Percentiles rank a stretch among this genome's conserved stretches.
Evolutionary conservation across 1,140 invertebrate genomes (phyloP).

Genomic region (Amphibalanus amphitrite): DNA sequence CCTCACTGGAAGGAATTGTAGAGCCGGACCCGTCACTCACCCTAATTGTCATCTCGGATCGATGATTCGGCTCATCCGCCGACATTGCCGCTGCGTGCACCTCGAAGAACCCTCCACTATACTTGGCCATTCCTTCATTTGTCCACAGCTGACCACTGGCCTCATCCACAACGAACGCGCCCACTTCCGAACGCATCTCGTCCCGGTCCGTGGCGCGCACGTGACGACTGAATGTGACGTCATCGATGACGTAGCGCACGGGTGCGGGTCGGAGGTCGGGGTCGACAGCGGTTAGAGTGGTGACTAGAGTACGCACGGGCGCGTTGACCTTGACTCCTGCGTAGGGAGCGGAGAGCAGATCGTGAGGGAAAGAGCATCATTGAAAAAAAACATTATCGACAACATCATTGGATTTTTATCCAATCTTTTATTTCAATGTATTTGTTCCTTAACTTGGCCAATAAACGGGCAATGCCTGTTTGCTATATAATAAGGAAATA

Average conservation of each 20-base stretch:
- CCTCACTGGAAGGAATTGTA: no score
- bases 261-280: conserved; percentile 43
- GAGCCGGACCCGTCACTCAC: not conserved
- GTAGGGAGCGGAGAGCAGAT: conserved; percentile 12
- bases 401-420: no score
- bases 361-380: no score
- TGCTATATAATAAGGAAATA: no score
- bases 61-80: not conserved
- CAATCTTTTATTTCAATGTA: no score
- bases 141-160: conserved; percentile 47
- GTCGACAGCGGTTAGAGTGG: conserved; percentile 45
- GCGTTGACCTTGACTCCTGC: conserved; percentile 50
- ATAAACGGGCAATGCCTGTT: no score
- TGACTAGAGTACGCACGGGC: conserved; percentile 48
- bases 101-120: conserved; percentile 49
- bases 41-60: not conserved
- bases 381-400: no score
- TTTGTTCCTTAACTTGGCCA: no score
- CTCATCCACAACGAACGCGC: conserved; percentile 36
- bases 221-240: conserved; percentile 41
- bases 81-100: conserved; percentile 35
- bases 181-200: conserved; percentile 19
- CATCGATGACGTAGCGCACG: conserved; percentile 42
- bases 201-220: conserved; percentile 22
- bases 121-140: conserved; percentile 44